phyloP scores from a whole-genome alignment of 2,113 vertebrate genomes.

The Neomonachus schauinslandi region DNA sequence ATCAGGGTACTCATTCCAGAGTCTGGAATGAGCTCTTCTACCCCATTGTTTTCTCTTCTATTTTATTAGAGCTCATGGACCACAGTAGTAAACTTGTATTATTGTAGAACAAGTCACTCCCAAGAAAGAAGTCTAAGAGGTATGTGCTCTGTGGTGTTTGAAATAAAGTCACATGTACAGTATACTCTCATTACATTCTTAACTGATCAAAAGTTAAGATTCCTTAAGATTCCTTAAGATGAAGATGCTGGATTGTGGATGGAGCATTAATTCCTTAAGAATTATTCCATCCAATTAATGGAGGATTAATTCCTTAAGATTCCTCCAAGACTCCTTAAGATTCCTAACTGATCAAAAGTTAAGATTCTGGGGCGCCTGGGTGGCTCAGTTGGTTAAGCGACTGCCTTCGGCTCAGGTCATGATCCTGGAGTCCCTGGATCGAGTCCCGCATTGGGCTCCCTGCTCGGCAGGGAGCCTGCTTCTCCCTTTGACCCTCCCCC shows the following conservation, averaged over 20 bases:
- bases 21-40: background rate
- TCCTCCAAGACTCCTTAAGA: too few species aligned
- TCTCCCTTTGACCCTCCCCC: too few species aligned
- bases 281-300: too few species aligned
- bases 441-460: too few species aligned
- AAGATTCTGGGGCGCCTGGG: too few species aligned
- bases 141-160: background rate
- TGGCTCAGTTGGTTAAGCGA: too few species aligned
- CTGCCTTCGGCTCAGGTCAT: too few species aligned
- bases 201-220: constrained; percentile 8
- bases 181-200: background rate
- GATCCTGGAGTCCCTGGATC: too few species aligned
- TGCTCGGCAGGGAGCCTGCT: too few species aligned
- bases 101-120: background rate
- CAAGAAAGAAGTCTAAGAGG: background rate
- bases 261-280: too few species aligned
- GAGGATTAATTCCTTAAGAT: too few species aligned
- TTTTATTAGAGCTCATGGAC: background rate
- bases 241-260: too few species aligned
- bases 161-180: background rate
- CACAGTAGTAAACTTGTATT: background rate
- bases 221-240: background rate
- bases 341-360: constrained; percentile 32
- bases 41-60: background rate
- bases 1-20: background rate